These are phyloP conservation scores for Tautogolabrus adspersus DNA, from an alignment of 2,113 vertebrate genomes.

Conservation along the genomic window DNA sequence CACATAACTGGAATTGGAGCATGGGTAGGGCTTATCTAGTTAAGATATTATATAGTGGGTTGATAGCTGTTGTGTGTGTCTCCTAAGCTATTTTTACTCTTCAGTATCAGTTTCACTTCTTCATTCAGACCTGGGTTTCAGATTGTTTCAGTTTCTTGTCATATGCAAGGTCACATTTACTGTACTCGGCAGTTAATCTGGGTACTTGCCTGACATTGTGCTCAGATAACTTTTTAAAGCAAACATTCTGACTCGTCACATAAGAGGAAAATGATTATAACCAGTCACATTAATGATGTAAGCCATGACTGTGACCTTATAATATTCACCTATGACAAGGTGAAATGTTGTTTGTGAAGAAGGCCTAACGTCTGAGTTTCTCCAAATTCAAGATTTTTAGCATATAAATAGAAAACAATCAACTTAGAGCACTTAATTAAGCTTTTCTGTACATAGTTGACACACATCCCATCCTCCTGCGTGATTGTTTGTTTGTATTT, in stretches of 20 bases:
- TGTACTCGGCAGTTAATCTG: neutral
- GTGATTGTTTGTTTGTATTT: neutral
- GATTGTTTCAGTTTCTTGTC: neutral
- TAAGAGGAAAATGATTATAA: neutral
- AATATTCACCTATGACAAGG: no score
- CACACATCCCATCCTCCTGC: neutral
- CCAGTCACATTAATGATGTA: neutral
- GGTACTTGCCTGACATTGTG: neutral
- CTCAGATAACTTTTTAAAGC: neutral
- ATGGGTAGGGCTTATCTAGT: neutral
- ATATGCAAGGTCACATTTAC: neutral
- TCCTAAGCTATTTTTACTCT: neutral
- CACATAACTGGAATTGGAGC: neutral
- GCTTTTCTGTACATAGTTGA: neutral
- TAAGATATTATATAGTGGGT: slow-evolving; percentile 3
- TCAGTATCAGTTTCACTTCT: neutral
- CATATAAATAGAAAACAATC: no score
- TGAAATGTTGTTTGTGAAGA: no score
- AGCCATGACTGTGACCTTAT: no score
- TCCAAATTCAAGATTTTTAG: no score
- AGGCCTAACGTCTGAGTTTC: no score
- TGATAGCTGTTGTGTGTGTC: neutral
- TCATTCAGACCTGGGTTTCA: neutral
- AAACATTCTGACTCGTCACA: neutral
- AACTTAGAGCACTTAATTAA: neutral